Evolutionary conservation across 2,113 vertebrate species (phyloP).

Genomic region (Amblyopsis rosae): DNA sequence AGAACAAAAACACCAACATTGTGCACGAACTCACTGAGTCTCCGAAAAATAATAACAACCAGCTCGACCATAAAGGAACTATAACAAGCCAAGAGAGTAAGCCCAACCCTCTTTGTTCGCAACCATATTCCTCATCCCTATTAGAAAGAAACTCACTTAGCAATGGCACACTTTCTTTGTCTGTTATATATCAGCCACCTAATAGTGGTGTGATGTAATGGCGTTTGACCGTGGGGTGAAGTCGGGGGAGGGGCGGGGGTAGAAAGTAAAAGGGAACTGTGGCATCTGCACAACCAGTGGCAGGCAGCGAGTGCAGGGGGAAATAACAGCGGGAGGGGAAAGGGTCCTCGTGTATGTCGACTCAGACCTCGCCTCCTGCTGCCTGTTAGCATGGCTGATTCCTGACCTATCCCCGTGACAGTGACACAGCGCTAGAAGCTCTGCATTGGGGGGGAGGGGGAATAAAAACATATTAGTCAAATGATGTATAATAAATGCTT

Average conservation of each 20-base stretch:
- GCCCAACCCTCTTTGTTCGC: not conserved
- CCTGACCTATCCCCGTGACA: slow-evolving; percentile 53
- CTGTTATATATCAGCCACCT: slow-evolving; percentile 4
- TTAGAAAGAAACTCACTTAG: slow-evolving; percentile 24
- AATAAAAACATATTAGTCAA: not conserved
- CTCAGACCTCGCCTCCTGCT: slow-evolving; percentile 49
- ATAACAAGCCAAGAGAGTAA: slow-evolving; percentile 20
- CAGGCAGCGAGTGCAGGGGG: slow-evolving; percentile 49
- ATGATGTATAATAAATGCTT: not conserved
- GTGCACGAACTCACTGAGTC: slow-evolving; percentile 18
- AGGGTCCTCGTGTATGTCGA: slow-evolving; percentile 32
- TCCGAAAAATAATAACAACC: slow-evolving; percentile 23
- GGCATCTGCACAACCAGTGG: slow-evolving; percentile 76
- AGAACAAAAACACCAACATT: slow-evolving; percentile 30
- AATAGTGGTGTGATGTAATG: slow-evolving; percentile 67
- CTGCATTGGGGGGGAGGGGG: slow-evolving; percentile 12
- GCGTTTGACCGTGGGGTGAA: slow-evolving; percentile 69
- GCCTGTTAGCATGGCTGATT: slow-evolving; percentile 59
- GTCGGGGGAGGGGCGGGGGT: slow-evolving; percentile 47
- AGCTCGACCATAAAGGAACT: slow-evolving; percentile 22
- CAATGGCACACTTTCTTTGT: slow-evolving; percentile 39
- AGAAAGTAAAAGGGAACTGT: slow-evolving; percentile 58
- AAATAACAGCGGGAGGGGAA: slow-evolving; percentile 20
- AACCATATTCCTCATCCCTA: slow-evolving; percentile 16
- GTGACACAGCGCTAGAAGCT: slow-evolving; percentile 41